phyloP scores from a whole-genome alignment of 2,888 invertebrate genomes.

The Amphipoea lucens region DNA sequence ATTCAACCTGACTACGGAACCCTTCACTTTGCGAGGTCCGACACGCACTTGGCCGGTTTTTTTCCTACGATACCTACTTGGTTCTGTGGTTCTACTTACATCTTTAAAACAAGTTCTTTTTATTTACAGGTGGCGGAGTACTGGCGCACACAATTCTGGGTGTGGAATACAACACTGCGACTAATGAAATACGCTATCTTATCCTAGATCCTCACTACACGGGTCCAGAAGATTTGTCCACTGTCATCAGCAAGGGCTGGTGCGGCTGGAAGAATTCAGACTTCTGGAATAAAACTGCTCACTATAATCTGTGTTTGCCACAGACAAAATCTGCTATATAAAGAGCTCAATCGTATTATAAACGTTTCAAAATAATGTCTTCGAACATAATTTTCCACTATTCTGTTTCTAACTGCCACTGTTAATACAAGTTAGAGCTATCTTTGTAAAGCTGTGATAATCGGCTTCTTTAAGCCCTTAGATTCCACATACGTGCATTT shows the following conservation, averaged over 20 bases:
- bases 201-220: conserved; percentile 99
- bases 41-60: too few species aligned
- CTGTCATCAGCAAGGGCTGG: conserved; percentile 96
- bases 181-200: conserved; percentile 96
- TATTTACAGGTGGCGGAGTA: conserved; percentile 96
- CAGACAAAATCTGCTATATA: conserved; percentile 87
- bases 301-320: conserved; percentile 99
- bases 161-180: conserved; percentile 95
- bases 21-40: neutral
- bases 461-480: conserved; percentile 49
- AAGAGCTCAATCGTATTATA: conserved; percentile 55
- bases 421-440: conserved; percentile 20
- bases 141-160: conserved; percentile 99
- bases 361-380: conserved; percentile 34
- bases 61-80: neutral
- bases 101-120: neutral
- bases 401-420: conserved; percentile 37
- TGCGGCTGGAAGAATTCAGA: conserved; percentile 98
- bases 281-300: conserved; percentile 98
- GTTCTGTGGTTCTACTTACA: neutral
- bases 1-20: neutral
- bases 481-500: conserved; percentile 61
- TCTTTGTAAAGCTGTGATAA: conserved; percentile 60
- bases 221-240: conserved; percentile 94
- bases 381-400: conserved; percentile 38